These are phyloP conservation scores for Oryctes rhinoceros DNA, from an alignment of 1,140 invertebrate species.

Conservation along the genomic window DNA sequence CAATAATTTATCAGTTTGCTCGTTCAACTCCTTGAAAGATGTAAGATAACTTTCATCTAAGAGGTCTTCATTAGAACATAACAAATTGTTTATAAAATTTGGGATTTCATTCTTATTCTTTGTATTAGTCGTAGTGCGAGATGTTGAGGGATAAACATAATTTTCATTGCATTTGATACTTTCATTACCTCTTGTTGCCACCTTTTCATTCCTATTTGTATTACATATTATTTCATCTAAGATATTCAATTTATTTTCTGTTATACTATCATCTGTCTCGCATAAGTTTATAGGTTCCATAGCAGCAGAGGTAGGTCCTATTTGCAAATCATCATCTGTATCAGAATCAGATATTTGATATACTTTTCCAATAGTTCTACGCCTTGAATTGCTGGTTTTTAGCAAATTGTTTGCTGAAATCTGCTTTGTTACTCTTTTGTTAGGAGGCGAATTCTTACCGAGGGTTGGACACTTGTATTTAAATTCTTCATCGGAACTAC, in stretches of 20 bases:
- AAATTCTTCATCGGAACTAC: not conserved
- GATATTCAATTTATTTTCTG: not conserved
- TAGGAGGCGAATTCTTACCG: not conserved
- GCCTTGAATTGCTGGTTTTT: not conserved
- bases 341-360: slow-evolving; percentile 17
- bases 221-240: not conserved
- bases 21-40: slow-evolving; percentile 1
- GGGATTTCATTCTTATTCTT: not conserved
- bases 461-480: not conserved
- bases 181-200: not conserved
- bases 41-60: slow-evolving; percentile 16
- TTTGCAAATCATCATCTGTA: not conserved
- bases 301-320: not conserved
- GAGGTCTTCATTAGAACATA: not conserved
- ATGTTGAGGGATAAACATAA: slow-evolving; percentile 9
- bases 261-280: not conserved
- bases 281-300: not conserved
- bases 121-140: not conserved
- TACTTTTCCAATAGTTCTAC: not conserved
- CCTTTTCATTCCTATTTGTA: not conserved
- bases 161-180: not conserved
- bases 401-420: not conserved
- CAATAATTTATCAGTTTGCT: not conserved
- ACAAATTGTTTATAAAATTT: slow-evolving; percentile 1
- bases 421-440: not conserved